phyloP scores from a whole-genome alignment of 2,797 vertebrate species.

The Cossypha caffra region DNA sequence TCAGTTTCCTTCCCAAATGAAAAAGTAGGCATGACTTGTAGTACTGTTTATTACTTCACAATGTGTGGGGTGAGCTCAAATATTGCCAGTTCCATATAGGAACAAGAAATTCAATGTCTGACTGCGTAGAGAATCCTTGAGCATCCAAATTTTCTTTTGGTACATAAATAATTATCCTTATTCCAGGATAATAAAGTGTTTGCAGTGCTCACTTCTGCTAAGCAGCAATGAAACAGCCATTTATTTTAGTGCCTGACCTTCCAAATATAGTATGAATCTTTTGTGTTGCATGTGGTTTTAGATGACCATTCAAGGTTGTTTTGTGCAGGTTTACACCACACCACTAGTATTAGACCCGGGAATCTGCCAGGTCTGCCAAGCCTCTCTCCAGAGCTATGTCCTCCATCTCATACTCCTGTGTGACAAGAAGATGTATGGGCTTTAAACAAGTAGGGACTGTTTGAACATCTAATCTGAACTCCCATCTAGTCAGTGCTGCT shows the following conservation, averaged over 20 bases:
- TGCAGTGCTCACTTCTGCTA: not conserved
- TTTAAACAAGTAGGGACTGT: not conserved
- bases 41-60: not conserved
- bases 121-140: not conserved
- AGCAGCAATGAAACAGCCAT: not conserved
- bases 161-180: not conserved
- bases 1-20: not conserved
- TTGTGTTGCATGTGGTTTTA: not conserved
- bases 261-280: not conserved
- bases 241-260: not conserved
- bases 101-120: not conserved
- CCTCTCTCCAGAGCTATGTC: not conserved
- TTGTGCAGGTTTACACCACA: not conserved
- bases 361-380: not conserved
- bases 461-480: conserved; percentile 16
- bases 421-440: conserved; percentile 9
- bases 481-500: conserved; percentile 38
- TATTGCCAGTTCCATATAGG: not conserved
- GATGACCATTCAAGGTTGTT: not conserved
- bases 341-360: not conserved
- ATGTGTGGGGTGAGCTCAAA: not conserved
- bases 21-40: not conserved
- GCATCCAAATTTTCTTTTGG: not conserved
- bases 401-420: not conserved
- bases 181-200: not conserved